Base-by-base conservation (phyloP, 2,888 invertebrate genomes). In the Dendrolimus pini region DNA sequence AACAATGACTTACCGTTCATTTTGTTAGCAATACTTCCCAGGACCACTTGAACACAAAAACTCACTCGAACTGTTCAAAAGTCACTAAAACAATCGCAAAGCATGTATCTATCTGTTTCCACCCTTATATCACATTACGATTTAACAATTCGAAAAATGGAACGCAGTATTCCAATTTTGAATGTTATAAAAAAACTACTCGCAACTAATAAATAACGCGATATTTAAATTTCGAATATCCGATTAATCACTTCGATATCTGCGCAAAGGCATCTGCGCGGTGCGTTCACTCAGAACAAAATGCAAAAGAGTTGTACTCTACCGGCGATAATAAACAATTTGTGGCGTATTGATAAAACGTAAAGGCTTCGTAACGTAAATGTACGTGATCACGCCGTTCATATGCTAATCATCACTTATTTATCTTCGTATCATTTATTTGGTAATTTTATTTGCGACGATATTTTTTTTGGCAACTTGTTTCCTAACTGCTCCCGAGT, bases 1-100 rank as follows among this genome's bases (percentile, higher is more conserved):
- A 12, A 47, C 47, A 47, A 47, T 47, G 47, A 63, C 69, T 67
- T 54, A 69, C 69, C 69, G 12, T 67, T 67, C 70, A 70, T 69
- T 52, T 53, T 55, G 54, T 55, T 53, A 42, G 57, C 61, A 59
- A 47, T 53, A 14, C 61, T 63, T 70, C 67, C 65, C 70, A 62
- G 12, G n/a, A 30, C 54, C 54, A 41, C 47, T 47, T 47, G 47
- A 47, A 47, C 12, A 47, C 12, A 47, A 47, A 47, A 47, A 47
- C 47, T 47, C 47, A 47, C 30, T 6, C 14, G 56, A 56, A 53
- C 12, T 56, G 41, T 41, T 30, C 53, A 56, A 14, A 2, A 47
- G 12, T 47, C 47, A 47, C 47, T 12, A 47, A 47, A 9, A 47
- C 47, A 47, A 47, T 47, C 30, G 6, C 47, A 47, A 47, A 47